phyloP scores from a whole-genome alignment of 1,140 invertebrate genomes.

The Drosophila ogumai region DNA sequence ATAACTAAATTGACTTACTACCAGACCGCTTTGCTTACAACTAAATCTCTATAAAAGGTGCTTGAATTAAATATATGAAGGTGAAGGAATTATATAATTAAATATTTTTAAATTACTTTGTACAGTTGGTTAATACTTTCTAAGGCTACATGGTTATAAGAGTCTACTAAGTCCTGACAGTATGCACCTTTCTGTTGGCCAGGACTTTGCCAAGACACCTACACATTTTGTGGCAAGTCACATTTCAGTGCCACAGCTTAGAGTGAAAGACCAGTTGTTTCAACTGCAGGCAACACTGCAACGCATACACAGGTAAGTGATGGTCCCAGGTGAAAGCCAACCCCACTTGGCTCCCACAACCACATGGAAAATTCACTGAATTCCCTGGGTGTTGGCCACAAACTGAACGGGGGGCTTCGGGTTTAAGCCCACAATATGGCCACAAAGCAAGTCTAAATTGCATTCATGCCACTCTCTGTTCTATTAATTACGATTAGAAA shows the following conservation, averaged over 20 bases:
- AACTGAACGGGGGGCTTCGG: neutral
- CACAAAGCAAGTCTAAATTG: slow-evolving; percentile 28
- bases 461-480: neutral
- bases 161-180: slow-evolving; percentile 45
- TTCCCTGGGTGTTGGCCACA: slow-evolving; percentile 15
- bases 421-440: slow-evolving; percentile 13
- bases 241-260: slow-evolving; percentile 59
- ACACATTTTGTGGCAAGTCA: slow-evolving; percentile 13
- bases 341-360: slow-evolving; percentile 3
- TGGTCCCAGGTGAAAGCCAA: slow-evolving; percentile 15
- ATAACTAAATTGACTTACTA: slow-evolving; percentile 37
- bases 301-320: slow-evolving; percentile 1
- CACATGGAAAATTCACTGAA: slow-evolving; percentile 16
- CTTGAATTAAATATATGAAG: slow-evolving; percentile 1
- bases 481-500: neutral
- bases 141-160: neutral
- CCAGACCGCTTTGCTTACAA: slow-evolving; percentile 46
- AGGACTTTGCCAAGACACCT: neutral
- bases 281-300: slow-evolving; percentile 3
- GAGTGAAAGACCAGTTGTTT: slow-evolving; percentile 18
- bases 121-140: neutral
- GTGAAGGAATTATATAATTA: neutral
- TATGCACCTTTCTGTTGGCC: slow-evolving; percentile 35
- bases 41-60: slow-evolving; percentile 3
- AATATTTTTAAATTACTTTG: neutral